Base-by-base conservation (phyloP, 2,797 vertebrate species). In the Gorsachius magnificus region DNA sequence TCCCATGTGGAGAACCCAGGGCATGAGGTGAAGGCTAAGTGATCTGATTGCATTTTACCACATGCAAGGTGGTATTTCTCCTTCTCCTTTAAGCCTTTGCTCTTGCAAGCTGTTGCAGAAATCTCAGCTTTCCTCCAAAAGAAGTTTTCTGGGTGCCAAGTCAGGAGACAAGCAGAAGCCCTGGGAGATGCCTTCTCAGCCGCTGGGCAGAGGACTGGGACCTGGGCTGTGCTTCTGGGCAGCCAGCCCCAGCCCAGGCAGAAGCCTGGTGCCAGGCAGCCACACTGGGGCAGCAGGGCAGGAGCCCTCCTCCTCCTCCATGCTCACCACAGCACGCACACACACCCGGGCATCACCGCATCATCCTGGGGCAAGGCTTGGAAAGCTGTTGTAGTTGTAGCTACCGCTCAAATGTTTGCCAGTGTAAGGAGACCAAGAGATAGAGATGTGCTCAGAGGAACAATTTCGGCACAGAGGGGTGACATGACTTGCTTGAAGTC, bases 311-410 rank as follows among this genome's bases (percentile, higher is more conserved):
- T 79, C 31, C 36, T 79, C 26, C 61, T 89, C 56, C 7, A 3
- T 0, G 2, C 22, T 51, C 21, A 33, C 10, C 1, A 5, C 15
- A 24, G 41, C 14, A 11, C 38, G 10, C 4, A 4, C 28, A 2
- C 35, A 43, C 50, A 11, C 38, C 2, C 1, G n/a, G 14, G 35
- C 45, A 43, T 43, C 22, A 10, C 51, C 5, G 0, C 54, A 48
- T 24, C 26, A 57, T 33, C 33, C 33, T 1, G 3, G 18, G 68
- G n/a, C 48, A 53, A 63, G 43, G 58, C 9, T 18, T 46, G 54
- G 58, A 60, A 81, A 72, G 38, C 43, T 36, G 22, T 16, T 25
- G 53, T 14, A 50, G 13, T 11, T 25, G n/a, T 38, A 60, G 61
- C 60, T 78, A 36, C 35, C 45, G 46, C 25, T 57, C 21, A 9